A percentile compares a stretch with the other conserved stretches of the same genome.
Conservation (phyloP, 1,140 invertebrate genomes). For the Drosophila repletoides region DNA sequence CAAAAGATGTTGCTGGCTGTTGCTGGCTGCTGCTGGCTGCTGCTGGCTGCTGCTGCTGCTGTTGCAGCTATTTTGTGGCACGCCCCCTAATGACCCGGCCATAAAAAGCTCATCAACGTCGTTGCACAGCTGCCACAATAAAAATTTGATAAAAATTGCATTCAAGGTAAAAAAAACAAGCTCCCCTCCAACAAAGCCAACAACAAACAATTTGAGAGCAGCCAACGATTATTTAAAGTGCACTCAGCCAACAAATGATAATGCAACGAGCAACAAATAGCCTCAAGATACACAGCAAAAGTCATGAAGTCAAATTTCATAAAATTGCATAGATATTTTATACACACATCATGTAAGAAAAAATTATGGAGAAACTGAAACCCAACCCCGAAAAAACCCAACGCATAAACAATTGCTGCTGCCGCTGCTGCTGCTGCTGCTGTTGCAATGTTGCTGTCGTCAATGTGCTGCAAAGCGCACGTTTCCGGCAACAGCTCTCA, state of each 20-base stretch:
- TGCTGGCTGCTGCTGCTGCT: conserved; percentile 6
- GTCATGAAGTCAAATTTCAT: conserved; percentile 69
- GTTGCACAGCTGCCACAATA: conserved; percentile 34
- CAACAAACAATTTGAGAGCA: conserved; percentile 70
- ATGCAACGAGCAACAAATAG: conserved; percentile 52
- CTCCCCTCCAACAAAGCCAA: conserved; percentile 13
- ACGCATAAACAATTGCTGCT: background rate
- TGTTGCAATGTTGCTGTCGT: conserved; percentile 29
- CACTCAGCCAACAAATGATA: conserved; percentile 76
- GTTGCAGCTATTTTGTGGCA: conserved; percentile 41
- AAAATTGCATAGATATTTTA: conserved; percentile 51
- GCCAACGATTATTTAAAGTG: conserved; percentile 78
- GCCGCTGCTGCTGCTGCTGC: background rate
- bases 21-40: conserved; percentile 1
- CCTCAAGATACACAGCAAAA: conserved; percentile 56
- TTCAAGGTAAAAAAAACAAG: conserved; percentile 39
- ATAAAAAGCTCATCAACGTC: conserved; percentile 78
- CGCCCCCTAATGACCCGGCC: conserved; percentile 72
- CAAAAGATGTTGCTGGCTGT: conserved; percentile 48
- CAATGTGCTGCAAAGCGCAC: conserved; percentile 2
- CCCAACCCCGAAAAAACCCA: conserved; percentile 30
- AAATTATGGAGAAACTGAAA: conserved; percentile 5
- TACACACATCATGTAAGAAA: background rate
- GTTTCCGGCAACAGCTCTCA: background rate
- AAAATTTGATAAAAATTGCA: conserved; percentile 78